Evolutionary conservation across 2,113 vertebrate species (phyloP).

Genomic region (pig (Sus scrofa)): DNA sequence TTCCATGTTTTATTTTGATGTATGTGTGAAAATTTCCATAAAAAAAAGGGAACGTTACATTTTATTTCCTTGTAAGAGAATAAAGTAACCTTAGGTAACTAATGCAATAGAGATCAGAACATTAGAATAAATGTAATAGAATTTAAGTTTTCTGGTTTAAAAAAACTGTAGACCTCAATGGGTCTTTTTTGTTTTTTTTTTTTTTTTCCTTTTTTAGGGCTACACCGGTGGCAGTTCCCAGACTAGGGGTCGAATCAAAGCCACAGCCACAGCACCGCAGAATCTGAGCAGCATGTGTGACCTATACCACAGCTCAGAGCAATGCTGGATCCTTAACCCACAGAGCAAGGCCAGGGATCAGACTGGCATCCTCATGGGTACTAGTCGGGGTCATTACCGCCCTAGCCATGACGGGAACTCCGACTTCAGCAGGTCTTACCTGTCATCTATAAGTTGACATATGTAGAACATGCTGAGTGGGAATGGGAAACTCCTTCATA

Average conservation of each 20-base stretch:
- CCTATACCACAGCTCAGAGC: too few relatives aligned
- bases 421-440: neutral
- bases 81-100: neutral
- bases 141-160: neutral
- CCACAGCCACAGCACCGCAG: too few relatives aligned
- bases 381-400: too few relatives aligned
- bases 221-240: too few relatives aligned
- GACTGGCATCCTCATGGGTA: too few relatives aligned
- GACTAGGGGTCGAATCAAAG: too few relatives aligned
- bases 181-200: too few relatives aligned
- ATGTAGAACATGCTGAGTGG: neutral
- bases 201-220: too few relatives aligned
- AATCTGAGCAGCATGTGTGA: too few relatives aligned
- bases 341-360: too few relatives aligned
- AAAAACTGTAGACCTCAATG: neutral
- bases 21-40: neutral
- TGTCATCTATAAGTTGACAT: neutral
- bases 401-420: too few relatives aligned
- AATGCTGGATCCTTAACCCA: too few relatives aligned
- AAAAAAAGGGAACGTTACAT: neutral
- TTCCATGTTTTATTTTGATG: neutral
- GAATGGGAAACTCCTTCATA: neutral
- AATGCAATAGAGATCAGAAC: neutral
- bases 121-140: neutral
- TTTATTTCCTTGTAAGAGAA: neutral